Base-by-base conservation (phyloP, 2,888 invertebrate genomes). In the Drosophila vallismaia region DNA sequence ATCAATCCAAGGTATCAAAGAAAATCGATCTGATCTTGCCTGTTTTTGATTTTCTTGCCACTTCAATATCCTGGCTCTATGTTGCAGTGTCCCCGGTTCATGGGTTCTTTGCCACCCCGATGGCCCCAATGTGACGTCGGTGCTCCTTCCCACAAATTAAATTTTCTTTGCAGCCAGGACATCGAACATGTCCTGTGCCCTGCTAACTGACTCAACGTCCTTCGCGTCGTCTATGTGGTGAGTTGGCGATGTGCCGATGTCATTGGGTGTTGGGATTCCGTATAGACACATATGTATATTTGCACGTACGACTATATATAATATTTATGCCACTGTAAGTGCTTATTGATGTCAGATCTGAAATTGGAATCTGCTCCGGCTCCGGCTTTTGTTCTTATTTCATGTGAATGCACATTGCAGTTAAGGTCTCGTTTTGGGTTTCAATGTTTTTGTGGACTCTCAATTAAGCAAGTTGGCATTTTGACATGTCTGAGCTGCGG, bases 301-400 rank as follows among this genome's bases (percentile, higher is more conserved):
- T 57, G 26, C 59, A 46, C 45, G 31, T n/a, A 50, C 50, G 46
- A 48, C 40, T 46, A 57, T 72, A 77, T 80, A 84, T 84, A 69
- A 88, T 88, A 84, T 82, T 86, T 82, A 86, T 88, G 87, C 73
- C 70, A 60, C 71, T 64, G 79, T 63, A 80, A 88, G 88, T 86
- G 82, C 88, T 86, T 88, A 86, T 82, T 82, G 87, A 86, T 88
- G 88, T 84, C 73, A 88, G 85, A 83, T 83, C 88, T 88, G 85
- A 86, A 83, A 83, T 83, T 88, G 88, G 81, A 83, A 83, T 83
- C 82, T 80, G 69, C 19, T 42, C 40, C 40, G 71, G 55, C 19
- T 42, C 40, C 40, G 71, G 55, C 50, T 50, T 60, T 70, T 62
- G 56, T 71, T 55, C 49, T 57, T 50, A 60, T 77, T 75, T 53